phyloP scores from a whole-genome alignment of 2,797 vertebrate genomes.

The Sebastes aleutianus region DNA sequence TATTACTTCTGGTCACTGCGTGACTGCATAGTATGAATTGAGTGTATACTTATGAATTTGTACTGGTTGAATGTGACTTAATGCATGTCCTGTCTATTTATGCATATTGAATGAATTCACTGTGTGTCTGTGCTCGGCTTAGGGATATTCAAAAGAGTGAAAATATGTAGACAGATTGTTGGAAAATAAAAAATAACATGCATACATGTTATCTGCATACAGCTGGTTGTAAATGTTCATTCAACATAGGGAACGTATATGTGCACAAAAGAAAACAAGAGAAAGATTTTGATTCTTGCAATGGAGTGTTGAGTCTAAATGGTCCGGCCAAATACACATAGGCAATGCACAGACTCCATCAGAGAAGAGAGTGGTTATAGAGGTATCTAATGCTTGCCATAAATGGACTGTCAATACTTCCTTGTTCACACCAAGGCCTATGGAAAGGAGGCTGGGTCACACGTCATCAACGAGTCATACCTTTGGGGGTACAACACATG shows the following conservation, averaged over 20 bases:
- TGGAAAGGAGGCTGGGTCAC: too few species aligned
- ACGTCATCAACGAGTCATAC: too few species aligned
- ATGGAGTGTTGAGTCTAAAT: neutral
- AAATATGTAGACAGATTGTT: constrained; percentile 54
- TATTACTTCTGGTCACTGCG: constrained; percentile 73
- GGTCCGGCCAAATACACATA: neutral
- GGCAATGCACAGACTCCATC: neutral
- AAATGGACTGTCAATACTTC: neutral
- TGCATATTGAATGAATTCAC: constrained; percentile 69
- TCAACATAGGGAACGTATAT: neutral
- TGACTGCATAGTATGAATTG: constrained; percentile 63
- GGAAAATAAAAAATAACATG: constrained; percentile 60
- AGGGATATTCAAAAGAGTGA: constrained; percentile 47
- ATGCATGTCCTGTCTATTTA: constrained; percentile 73
- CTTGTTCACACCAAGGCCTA: too few species aligned
- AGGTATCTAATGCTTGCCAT: neutral
- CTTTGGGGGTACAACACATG: too few species aligned
- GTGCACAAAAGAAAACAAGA: neutral
- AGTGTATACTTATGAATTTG: constrained; percentile 61
- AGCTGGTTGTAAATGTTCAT: neutral
- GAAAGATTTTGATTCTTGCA: neutral
- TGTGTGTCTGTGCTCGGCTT: constrained; percentile 63
- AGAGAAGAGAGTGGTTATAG: neutral
- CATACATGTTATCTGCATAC: constrained; percentile 29
- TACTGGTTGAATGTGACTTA: constrained; percentile 64